A percentile compares a stretch with the other conserved stretches of the same genome.
phyloP scores from a whole-genome alignment of 2,888 invertebrate genomes.

The Tillus elongatus region DNA sequence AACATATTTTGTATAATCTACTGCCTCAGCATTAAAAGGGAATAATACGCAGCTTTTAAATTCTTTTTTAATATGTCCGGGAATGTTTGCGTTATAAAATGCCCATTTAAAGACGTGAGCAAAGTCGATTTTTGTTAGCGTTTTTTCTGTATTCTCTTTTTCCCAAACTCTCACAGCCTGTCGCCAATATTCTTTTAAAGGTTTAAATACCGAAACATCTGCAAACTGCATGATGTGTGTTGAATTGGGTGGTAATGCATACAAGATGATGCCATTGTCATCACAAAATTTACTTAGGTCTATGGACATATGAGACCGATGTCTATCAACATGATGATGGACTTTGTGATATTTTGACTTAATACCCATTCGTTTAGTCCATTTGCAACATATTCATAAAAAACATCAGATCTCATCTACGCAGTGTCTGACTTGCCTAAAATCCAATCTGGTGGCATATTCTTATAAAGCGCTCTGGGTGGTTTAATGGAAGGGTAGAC shows the following conservation, averaged over 20 bases:
- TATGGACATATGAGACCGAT: background rate
- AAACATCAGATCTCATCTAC: background rate
- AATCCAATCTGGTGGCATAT: background rate
- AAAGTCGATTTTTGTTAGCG: slow-evolving; percentile 1
- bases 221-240: no score
- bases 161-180: background rate
- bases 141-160: background rate
- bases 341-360: background rate
- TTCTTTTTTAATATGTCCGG: no score
- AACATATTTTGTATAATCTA: no score
- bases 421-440: background rate
- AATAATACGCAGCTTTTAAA: no score
- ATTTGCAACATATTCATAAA: background rate
- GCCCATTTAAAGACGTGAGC: background rate
- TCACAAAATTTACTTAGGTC: background rate
- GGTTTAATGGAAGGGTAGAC: background rate
- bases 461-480: background rate
- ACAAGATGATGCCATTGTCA: background rate
- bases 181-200: background rate
- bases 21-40: no score
- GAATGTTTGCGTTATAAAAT: no score
- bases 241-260: slow-evolving; percentile 5
- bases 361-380: background rate
- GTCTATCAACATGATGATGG: background rate
- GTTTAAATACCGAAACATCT: no score